phyloP scores from a whole-genome alignment of 2,797 vertebrate genomes.

The Chanos chanos region DNA sequence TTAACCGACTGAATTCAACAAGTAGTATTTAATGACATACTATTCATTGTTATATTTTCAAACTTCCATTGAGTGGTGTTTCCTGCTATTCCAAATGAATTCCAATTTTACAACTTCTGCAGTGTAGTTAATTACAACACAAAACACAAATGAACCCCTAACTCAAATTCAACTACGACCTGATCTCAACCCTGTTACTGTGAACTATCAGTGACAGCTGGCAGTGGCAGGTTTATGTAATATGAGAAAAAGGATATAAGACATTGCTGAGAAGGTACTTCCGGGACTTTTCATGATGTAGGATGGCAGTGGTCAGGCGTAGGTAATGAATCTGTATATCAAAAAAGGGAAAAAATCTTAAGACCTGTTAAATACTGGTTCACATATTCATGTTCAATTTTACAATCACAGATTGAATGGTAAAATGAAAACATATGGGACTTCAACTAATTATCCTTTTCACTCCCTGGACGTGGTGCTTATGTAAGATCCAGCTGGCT shows the following conservation, averaged over 20 bases:
- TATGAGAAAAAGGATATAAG: constrained; percentile 84
- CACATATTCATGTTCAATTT: background rate
- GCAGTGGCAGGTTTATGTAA: background rate
- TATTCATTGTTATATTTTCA: too few relatives aligned
- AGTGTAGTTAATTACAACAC: background rate
- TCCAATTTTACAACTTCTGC: background rate
- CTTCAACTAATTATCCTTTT: too few relatives aligned
- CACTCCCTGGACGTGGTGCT: too few relatives aligned
- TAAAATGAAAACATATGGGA: too few relatives aligned
- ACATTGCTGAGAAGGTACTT: constrained; percentile 93
- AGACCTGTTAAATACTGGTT: background rate
- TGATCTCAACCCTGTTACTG: background rate
- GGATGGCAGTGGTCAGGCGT: constrained; percentile 87
- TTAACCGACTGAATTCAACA: too few relatives aligned
- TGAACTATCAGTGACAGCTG: background rate
- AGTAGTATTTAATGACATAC: too few relatives aligned
- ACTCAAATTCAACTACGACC: too few relatives aligned
- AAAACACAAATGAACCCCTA: background rate
- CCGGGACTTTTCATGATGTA: constrained; percentile 91
- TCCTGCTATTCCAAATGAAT: too few relatives aligned
- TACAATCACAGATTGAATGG: too few relatives aligned
- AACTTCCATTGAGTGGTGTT: too few relatives aligned
- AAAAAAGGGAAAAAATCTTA: constrained; percentile 5
- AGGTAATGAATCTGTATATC: constrained; percentile 88
- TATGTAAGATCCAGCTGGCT: too few relatives aligned